These are phyloP conservation scores for Tipula helvola DNA, from an alignment of 2,888 invertebrate genomes.

Conservation along the genomic window DNA sequence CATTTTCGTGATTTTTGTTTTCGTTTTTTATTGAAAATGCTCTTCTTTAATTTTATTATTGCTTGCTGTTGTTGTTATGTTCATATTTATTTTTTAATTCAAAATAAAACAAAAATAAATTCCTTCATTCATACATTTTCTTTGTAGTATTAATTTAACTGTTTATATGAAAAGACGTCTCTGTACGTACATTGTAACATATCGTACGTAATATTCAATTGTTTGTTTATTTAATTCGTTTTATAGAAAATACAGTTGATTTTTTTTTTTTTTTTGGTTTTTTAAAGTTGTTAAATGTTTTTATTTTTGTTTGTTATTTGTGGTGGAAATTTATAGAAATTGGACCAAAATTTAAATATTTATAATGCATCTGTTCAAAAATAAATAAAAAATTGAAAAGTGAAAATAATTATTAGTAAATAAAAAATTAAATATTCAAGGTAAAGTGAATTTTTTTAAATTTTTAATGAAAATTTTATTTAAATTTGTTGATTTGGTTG, in stretches of 20 bases:
- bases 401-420: neutral
- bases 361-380: neutral
- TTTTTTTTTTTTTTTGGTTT: neutral
- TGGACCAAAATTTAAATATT: neutral
- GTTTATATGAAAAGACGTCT: neutral
- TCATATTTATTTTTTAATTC: neutral
- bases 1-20: neutral
- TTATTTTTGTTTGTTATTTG: neutral
- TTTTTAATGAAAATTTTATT: neutral
- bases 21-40: neutral
- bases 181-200: neutral
- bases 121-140: neutral
- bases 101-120: neutral
- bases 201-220: neutral
- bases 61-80: neutral
- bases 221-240: neutral
- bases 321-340: neutral
- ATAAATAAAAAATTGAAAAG: neutral
- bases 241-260: neutral
- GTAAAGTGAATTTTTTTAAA: neutral
- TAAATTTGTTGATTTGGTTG: neutral
- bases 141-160: neutral
- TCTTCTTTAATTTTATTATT: neutral
- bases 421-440: neutral
- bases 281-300: neutral